phyloP scores from a whole-genome alignment of 1,140 invertebrate genomes.

The Achatina immaculata region DNA sequence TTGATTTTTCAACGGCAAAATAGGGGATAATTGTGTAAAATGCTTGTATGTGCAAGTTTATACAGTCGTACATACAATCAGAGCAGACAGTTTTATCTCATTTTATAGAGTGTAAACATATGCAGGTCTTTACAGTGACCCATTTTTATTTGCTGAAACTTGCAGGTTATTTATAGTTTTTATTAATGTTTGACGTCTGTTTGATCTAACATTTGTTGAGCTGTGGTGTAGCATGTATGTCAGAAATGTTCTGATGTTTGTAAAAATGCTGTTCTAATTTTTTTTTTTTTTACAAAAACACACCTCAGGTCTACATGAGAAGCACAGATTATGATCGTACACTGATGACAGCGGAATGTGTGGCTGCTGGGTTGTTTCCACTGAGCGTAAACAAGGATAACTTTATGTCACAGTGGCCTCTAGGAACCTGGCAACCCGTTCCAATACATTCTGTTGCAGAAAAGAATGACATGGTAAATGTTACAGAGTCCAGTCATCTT shows the following conservation, averaged over 20 bases:
- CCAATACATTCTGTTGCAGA: slow-evolving; percentile 47
- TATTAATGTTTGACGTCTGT: no score
- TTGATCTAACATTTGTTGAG: no score
- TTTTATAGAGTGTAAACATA: no score
- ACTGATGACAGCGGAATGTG: slow-evolving; percentile 51
- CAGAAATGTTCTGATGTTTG: neutral
- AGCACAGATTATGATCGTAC: slow-evolving; percentile 52
- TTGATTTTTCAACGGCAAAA: no score
- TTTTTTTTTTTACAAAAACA: neutral
- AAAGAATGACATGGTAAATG: slow-evolving; percentile 30
- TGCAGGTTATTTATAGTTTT: no score
- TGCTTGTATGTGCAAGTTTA: no score
- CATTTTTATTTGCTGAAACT: no score
- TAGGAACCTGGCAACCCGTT: slow-evolving; percentile 50
- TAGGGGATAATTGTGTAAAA: no score
- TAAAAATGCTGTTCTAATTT: neutral
- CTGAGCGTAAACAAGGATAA: neutral
- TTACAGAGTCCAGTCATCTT: neutral
- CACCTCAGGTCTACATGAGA: slow-evolving; percentile 37
- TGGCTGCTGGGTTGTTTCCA: slow-evolving; percentile 47
- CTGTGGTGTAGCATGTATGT: slow-evolving; percentile 9
- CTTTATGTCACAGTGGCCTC: neutral
- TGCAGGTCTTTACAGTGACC: no score
- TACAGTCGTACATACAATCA: no score
- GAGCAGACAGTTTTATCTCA: no score